A percentile compares a stretch with the other conserved stretches of the same genome.
Conservation (phyloP, 2,113 vertebrate genomes). For the Beaufortia kweichowensis region DNA sequence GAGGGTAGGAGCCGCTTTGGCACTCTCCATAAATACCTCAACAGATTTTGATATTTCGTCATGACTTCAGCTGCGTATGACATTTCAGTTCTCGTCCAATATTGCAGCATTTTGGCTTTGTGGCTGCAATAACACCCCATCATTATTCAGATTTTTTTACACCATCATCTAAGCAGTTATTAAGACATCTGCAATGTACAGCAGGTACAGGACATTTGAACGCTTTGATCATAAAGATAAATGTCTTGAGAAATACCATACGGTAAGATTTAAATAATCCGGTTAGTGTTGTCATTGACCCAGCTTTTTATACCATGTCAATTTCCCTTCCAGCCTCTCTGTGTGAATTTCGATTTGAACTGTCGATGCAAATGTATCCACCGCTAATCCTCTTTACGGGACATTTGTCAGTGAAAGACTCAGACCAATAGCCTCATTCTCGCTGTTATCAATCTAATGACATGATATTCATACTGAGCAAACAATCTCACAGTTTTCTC, state of each 20-base stretch:
- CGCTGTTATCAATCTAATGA: constrained; percentile 33
- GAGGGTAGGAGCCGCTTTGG: constrained; percentile 37
- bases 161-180: constrained; percentile 42
- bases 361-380: constrained; percentile 27
- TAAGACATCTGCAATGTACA: constrained; percentile 30
- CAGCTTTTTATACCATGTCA: constrained; percentile 29
- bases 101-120: constrained; percentile 31
- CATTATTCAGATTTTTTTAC: constrained; percentile 29
- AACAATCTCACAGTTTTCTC: neutral
- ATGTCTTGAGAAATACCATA: constrained; percentile 11
- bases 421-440: constrained; percentile 15
- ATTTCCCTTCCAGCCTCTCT: constrained; percentile 32
- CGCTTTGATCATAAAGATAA: constrained; percentile 39
- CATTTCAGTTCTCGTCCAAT: constrained; percentile 52
- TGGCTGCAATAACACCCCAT: neutral
- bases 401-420: constrained; percentile 37
- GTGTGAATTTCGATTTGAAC: constrained; percentile 22
- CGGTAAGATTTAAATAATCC: constrained; percentile 21
- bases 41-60: constrained; percentile 53
- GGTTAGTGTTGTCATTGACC: constrained; percentile 27
- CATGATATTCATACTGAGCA: constrained; percentile 9
- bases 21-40: constrained; percentile 58
- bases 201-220: constrained; percentile 12
- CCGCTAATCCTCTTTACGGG: constrained; percentile 40
- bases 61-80: constrained; percentile 44